These are phyloP conservation scores for Scaptomyza tumidula DNA, from an alignment of 2,888 invertebrate species.

Conservation along the genomic window DNA sequence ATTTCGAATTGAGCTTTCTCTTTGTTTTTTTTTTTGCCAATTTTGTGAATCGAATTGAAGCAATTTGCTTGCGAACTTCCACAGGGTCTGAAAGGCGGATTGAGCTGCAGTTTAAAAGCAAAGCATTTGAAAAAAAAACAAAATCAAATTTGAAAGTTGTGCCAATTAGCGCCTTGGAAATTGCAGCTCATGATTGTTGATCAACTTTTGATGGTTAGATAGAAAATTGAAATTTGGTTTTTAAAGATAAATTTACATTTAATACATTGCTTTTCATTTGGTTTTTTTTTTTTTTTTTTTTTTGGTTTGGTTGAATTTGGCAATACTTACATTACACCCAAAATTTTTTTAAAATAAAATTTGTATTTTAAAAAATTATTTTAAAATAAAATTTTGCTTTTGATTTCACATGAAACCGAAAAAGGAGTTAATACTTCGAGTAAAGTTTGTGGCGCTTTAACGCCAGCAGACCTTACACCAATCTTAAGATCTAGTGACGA, in stretches of 20 bases:
- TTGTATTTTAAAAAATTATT: conserved; percentile 84
- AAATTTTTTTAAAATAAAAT: conserved; percentile 84
- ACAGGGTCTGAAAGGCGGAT: background rate
- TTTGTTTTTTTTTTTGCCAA: conserved; percentile 10
- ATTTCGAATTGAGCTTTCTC: conserved; percentile 8
- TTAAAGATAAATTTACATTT: conserved; percentile 61
- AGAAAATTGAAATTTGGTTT: conserved; percentile 45
- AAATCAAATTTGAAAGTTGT: conserved; percentile 5
- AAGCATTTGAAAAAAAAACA: conserved; percentile 12
- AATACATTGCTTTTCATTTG: conserved; percentile 63
- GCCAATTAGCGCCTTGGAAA: conserved; percentile 41
- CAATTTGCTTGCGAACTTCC: conserved; percentile 32
- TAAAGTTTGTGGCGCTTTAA: conserved; percentile 18
- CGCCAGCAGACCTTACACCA: conserved; percentile 38
- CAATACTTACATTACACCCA: conserved; percentile 84
- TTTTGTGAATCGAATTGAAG: conserved; percentile 7
- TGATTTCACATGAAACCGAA: conserved; percentile 82
- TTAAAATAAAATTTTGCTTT: conserved; percentile 83
- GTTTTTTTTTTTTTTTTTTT: conserved; percentile 35
- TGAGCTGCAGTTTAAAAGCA: conserved; percentile 48
- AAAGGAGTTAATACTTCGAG: conserved; percentile 10
- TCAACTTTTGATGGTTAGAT: conserved; percentile 6
- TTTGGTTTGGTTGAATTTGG: conserved; percentile 48
- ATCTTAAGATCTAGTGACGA: conserved; percentile 17
- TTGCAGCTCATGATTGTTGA: conserved; percentile 28